Base-by-base conservation (phyloP, 1,140 invertebrate species). In the Bradysia coprophila region DNA sequence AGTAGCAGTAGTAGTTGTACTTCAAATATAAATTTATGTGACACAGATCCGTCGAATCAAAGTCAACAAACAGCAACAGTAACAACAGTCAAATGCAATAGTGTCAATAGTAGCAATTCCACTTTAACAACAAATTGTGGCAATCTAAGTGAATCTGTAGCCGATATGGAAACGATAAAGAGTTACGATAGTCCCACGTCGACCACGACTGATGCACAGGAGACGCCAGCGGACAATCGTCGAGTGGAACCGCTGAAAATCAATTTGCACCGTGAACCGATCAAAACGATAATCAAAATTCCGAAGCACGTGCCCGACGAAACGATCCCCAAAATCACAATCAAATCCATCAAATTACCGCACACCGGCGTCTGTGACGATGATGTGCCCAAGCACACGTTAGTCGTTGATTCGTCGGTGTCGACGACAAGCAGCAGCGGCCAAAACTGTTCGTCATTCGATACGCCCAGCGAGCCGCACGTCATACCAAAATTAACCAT, bases 161-260 rank as follows among this genome's bases (percentile, higher is more conserved):
- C 18, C 18, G 21, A 3, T 20, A 20, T 18, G n/a, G 18, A 18
- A 4, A 20, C n/a, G 18, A 36, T 5, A 6, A 6, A 10, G 11
- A 5, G 4, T n/a, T 10, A 38, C 21, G 6, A 5, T 38, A 38
- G 18, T 19, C 36, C n/a, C 2, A 38, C 18, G 11, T n/a, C n/a
- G 11, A 18, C 16, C n/a, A 38, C 36, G 2, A 34, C 18, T 34
- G n/a, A 13, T 16, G 32, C 3, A 20, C 18, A 11, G 21, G 10
- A 21, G 23, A 39, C 8, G 6, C 9, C n/a, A n/a, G 19, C 23
- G 20, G 42, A 43, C n/a, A 38, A 37, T 28, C 21, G 42, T 8
- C 38, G 38, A 43, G 42, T 43, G 11, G 42, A 43, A 28, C 42
- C 42, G 21, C 15, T 43, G 2, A 43, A 38, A 28, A 43, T 43